phyloP scores from a whole-genome alignment of 2,113 vertebrate species.

The Pithys albifrons region DNA sequence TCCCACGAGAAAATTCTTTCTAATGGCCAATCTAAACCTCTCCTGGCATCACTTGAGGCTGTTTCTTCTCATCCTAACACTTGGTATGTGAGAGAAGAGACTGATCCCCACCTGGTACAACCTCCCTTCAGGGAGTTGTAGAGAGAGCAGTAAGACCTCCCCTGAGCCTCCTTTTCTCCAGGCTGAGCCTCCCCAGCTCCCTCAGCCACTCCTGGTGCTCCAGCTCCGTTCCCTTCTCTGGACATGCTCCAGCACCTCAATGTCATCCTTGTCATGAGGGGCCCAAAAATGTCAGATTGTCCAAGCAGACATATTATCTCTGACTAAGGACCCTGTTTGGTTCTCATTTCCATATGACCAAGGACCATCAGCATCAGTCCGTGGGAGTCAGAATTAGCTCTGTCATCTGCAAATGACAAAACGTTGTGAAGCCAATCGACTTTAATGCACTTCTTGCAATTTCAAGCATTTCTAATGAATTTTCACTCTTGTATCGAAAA shows the following conservation, averaged over 20 bases:
- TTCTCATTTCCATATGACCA: background rate
- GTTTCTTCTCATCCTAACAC: background rate
- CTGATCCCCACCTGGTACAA: rapidly evolving
- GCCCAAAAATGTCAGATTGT: background rate
- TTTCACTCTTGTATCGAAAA: slow-evolving; percentile 17
- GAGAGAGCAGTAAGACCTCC: rapidly evolving
- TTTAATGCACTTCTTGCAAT: background rate
- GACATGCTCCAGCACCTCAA: rapidly evolving
- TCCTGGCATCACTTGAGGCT: background rate
- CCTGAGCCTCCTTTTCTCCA: background rate
- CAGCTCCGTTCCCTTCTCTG: rapidly evolving
- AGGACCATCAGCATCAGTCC: rapidly evolving
- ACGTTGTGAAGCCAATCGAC: background rate
- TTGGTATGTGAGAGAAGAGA: background rate
- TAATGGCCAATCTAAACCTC: background rate
- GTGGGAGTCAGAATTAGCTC: background rate
- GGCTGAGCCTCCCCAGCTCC: background rate
- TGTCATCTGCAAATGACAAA: background rate
- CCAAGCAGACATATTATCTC: background rate
- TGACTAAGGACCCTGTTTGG: background rate
- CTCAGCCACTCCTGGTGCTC: background rate
- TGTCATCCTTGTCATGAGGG: background rate
- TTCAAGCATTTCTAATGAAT: slow-evolving; percentile 25
- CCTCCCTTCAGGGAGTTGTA: background rate
- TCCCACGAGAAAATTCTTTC: background rate